Evolutionary conservation across 2,888 invertebrate species (phyloP).

Genomic region (Alloplasta piceator): DNA sequence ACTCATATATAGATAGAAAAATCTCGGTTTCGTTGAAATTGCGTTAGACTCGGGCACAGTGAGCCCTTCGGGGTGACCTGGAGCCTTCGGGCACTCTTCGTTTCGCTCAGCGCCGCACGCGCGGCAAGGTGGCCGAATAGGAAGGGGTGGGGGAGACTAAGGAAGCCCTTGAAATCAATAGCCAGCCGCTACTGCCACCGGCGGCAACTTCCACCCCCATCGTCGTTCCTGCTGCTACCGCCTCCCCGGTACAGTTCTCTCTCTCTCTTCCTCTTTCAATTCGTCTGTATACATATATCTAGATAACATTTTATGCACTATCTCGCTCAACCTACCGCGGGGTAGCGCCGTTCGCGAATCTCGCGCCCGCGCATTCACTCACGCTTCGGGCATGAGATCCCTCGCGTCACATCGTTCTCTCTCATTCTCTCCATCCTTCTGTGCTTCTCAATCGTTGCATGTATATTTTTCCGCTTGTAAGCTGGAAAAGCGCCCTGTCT

Average conservation of each 20-base stretch:
- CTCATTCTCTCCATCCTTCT: background rate
- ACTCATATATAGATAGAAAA: slow-evolving; percentile 6
- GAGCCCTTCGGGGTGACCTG: slow-evolving; percentile 78
- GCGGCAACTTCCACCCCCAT: slow-evolving; percentile 77
- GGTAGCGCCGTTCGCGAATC: slow-evolving; percentile 34
- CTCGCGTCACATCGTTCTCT: slow-evolving; percentile 51
- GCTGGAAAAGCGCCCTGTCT: background rate
- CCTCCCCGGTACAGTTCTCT: slow-evolving; percentile 72
- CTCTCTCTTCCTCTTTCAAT: slow-evolving; percentile 59
- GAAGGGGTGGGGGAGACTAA: slow-evolving; percentile 75
- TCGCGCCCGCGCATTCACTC: slow-evolving; percentile 49
- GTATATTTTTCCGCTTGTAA: background rate
- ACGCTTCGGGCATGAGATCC: slow-evolving; percentile 34
- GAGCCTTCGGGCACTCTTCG: slow-evolving; percentile 76
- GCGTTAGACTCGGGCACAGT: slow-evolving; percentile 75
- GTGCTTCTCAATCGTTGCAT: slow-evolving; percentile 11
- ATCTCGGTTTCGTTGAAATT: slow-evolving; percentile 58
- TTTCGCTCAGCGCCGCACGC: slow-evolving; percentile 64
- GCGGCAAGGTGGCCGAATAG: slow-evolving; percentile 42
- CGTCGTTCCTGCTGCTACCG: slow-evolving; percentile 78
- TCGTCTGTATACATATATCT: slow-evolving; percentile 24
- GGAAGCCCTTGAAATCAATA: slow-evolving; percentile 83
- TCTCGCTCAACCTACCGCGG: slow-evolving; percentile 18
- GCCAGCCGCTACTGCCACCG: slow-evolving; percentile 81
- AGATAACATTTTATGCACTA: background rate